Evolutionary conservation across 2,888 invertebrate genomes (phyloP), one percentile per base, ranked within the genome.

Genomic region (Quadroppia sp.): DNA sequence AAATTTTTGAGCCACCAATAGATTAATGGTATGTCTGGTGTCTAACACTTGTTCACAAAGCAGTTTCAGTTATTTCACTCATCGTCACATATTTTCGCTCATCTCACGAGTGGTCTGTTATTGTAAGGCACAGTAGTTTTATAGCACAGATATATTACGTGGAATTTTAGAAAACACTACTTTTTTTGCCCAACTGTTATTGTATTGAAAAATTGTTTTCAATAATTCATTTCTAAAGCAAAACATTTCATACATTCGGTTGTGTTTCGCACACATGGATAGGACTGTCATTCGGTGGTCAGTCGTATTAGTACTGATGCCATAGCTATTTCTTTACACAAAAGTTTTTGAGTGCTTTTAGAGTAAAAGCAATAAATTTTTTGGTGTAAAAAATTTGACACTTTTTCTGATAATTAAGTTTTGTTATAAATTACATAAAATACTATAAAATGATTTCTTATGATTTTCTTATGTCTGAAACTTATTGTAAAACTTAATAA

Each of bases 171-270:
- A 59, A 61, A 61, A 56, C 53, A 56, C 9, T 53, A 25, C 25
- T 6, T 25, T 9, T 25, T 25, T 53, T n/a, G 3, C 6, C 9
- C 11, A 25, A 11, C 25, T 53, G 53, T 53, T 32, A 25, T 50
- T 53, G 53, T 23, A 20, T 61, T 61, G 61, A 61, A 61, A 61
- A 61, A 61, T 61, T 36, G 61, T 61, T 61, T 59, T 61, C 61
- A 61, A 61, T 61, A 32, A 61, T 61, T 61, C 61, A 61, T 61
- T 61, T 53, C 32, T 30, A 61, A 61, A 61, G 61, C 32, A 11
- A 61, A 36, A 4, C 2, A 6, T 45, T 45, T 45, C 15, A 45
- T 53, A 50, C 20, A n/a, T 25, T 7, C 25, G 9, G 23, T 25
- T 7, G 25, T 25, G 9, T 45, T 50, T 50, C 50, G 32, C 61